Percentiles rank a stretch among this genome's conserved stretches.
phyloP scores from a whole-genome alignment of 1,140 invertebrate species.

The Monochamus saltuarius region DNA sequence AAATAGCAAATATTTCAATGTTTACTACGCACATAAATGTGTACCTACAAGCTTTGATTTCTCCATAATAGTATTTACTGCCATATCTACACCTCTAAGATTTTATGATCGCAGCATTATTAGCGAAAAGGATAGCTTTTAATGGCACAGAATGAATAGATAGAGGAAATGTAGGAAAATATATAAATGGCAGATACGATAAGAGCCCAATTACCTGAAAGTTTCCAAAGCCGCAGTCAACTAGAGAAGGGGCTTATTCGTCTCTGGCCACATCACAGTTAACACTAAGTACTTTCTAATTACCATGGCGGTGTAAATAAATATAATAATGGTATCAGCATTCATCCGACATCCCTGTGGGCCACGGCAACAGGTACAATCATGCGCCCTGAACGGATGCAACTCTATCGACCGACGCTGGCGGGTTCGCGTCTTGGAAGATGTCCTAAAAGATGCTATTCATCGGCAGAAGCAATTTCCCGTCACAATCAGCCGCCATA shows the following conservation, averaged over 20 bases:
- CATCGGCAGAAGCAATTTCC: conserved; percentile 25
- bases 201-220: too few species aligned
- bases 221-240: too few species aligned
- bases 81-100: too few species aligned
- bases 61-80: too few species aligned
- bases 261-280: conserved; percentile 19
- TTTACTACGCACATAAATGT: too few species aligned
- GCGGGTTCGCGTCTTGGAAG: conserved; percentile 12
- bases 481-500: conserved; percentile 22
- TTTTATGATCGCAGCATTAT: too few species aligned
- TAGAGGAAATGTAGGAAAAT: too few species aligned
- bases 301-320: conserved; percentile 21
- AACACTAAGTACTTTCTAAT: conserved; percentile 26
- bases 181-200: too few species aligned
- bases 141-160: too few species aligned
- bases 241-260: neutral
- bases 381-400: conserved; percentile 24
- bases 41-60: too few species aligned
- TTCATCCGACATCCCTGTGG: conserved; percentile 34
- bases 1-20: too few species aligned
- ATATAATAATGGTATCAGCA: conserved; percentile 15
- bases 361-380: conserved; percentile 39
- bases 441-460: conserved; percentile 10
- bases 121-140: too few species aligned
- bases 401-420: conserved; percentile 25